Evolutionary conservation across 2,888 invertebrate genomes (phyloP).

Genomic region (Coremacera marginata): DNA sequence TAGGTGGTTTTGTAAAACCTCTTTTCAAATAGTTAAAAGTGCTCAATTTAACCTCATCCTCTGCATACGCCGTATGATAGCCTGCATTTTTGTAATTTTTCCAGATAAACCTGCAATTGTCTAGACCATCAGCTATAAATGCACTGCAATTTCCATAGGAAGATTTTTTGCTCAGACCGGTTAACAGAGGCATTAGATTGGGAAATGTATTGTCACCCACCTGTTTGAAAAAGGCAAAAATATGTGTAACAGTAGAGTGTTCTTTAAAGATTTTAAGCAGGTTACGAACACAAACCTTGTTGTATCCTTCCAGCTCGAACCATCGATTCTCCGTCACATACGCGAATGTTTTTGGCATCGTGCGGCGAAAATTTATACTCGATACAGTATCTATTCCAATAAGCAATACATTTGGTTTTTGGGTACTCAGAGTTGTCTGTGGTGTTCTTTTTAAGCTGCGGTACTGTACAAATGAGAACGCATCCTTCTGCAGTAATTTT

Average conservation of each 20-base stretch:
- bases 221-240: constrained; percentile 62
- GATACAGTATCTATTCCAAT: constrained; percentile 90
- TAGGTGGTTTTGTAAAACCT: constrained; percentile 81
- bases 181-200: constrained; percentile 85
- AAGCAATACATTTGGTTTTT: constrained; percentile 76
- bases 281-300: constrained; percentile 69
- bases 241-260: neutral
- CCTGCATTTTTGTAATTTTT: constrained; percentile 76
- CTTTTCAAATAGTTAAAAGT: constrained; percentile 77
- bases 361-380: constrained; percentile 79
- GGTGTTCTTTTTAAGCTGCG: constrained; percentile 61
- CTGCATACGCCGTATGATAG: constrained; percentile 83
- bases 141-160: constrained; percentile 54
- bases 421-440: constrained; percentile 38
- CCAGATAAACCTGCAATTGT: constrained; percentile 83
- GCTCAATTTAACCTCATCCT: constrained; percentile 78
- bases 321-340: constrained; percentile 77
- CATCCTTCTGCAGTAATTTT: constrained; percentile 61
- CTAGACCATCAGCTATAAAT: constrained; percentile 72
- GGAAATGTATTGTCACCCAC: constrained; percentile 91
- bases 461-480: constrained; percentile 72
- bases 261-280: neutral
- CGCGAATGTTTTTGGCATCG: constrained; percentile 78
- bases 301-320: constrained; percentile 80
- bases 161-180: constrained; percentile 71